phyloP scores from a whole-genome alignment of 2,113 vertebrate species.

The Vireo altiloquus region DNA sequence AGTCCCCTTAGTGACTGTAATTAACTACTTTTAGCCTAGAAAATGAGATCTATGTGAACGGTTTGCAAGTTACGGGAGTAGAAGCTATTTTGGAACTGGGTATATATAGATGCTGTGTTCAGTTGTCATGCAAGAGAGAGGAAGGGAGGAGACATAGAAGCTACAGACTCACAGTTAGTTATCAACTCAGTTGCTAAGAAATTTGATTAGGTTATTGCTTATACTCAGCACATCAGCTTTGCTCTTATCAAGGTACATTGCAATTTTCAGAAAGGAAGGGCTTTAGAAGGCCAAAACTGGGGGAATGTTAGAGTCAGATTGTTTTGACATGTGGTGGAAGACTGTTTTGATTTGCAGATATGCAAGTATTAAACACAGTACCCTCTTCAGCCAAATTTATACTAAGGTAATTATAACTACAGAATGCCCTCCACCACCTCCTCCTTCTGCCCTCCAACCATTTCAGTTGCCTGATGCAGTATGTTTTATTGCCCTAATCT shows the following conservation, averaged over 20 bases:
- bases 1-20: not conserved
- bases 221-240: not conserved
- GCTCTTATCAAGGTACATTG: not conserved
- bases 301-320: not conserved
- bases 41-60: not conserved
- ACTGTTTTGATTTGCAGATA: not conserved
- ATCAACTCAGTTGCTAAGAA: slow-evolving; percentile 39
- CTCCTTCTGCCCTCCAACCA: not conserved
- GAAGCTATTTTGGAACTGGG: slow-evolving; percentile 32
- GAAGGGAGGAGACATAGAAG: not conserved
- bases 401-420: not conserved
- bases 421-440: not conserved
- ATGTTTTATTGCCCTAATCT: slow-evolving; percentile 29
- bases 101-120: slow-evolving; percentile 24
- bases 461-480: not conserved
- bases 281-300: not conserved
- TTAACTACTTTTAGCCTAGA: slow-evolving; percentile 29
- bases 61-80: not conserved
- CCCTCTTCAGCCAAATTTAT: not conserved
- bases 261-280: not conserved
- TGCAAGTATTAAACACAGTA: not conserved
- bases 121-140: slow-evolving; percentile 19
- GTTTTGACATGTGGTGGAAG: not conserved
- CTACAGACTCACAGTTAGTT: not conserved
- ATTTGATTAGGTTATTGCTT: slow-evolving; percentile 24